Evolutionary conservation across 2,797 vertebrate species (phyloP).

Genomic region (Ceyx erithaca): DNA sequence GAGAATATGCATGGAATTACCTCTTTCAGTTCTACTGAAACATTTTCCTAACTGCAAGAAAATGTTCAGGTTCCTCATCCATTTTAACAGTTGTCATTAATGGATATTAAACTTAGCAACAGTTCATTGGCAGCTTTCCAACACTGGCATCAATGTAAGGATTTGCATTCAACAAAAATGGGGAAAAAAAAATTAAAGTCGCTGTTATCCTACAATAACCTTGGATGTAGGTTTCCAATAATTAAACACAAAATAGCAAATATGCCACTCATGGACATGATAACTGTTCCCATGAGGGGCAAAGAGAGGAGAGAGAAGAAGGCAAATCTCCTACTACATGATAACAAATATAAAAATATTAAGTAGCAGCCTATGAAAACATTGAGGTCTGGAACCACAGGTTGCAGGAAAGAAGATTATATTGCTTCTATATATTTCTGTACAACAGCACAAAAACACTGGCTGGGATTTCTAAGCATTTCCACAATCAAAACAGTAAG

Average conservation of each 20-base stretch:
- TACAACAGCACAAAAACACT: neutral
- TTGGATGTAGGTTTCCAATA: neutral
- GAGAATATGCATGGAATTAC: neutral
- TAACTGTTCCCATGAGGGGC: neutral
- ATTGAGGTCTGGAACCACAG: neutral
- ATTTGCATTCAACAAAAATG: conserved; percentile 28
- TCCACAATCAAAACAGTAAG: neutral
- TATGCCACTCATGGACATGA: neutral
- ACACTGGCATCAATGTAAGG: neutral
- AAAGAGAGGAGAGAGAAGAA: neutral
- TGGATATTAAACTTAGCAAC: conserved; percentile 35
- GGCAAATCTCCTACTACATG: neutral
- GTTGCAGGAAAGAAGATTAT: neutral
- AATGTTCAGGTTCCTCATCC: conserved; percentile 15
- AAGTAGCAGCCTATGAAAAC: neutral
- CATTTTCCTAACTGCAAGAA: conserved; percentile 48
- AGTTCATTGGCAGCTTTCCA: conserved; percentile 46
- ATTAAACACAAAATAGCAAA: neutral
- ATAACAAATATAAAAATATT: neutral
- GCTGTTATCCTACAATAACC: neutral
- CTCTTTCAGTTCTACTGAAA: neutral
- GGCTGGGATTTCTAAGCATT: neutral
- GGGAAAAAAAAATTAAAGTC: neutral
- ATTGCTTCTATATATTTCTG: neutral
- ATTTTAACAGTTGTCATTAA: neutral